phyloP scores from a whole-genome alignment of 2,797 vertebrate genomes.

The Potorous gilbertii region DNA sequence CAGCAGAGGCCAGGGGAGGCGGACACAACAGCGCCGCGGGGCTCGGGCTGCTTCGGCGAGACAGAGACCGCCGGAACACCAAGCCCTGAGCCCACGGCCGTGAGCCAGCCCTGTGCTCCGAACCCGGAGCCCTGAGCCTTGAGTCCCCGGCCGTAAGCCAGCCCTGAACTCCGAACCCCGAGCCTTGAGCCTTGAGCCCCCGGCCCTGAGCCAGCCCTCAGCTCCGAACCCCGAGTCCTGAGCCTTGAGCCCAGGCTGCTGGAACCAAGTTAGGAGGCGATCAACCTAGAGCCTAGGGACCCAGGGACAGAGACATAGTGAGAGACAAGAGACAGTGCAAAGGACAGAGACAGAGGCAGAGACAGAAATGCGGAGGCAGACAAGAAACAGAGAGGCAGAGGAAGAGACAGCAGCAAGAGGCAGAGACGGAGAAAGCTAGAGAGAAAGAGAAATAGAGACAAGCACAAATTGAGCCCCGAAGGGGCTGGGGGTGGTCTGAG shows the following conservation, averaged over 20 bases:
- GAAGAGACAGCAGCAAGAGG: not conserved
- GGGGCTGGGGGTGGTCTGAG: not conserved
- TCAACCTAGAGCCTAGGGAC: not conserved
- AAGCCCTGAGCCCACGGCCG: not conserved
- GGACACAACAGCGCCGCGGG: slow-evolving; percentile 13
- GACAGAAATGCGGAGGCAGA: too few relatives aligned
- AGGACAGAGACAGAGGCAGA: too few relatives aligned
- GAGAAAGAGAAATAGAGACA: not conserved
- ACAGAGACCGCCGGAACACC: not conserved
- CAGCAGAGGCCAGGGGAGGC: slow-evolving; percentile 57
- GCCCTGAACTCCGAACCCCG: too few relatives aligned
- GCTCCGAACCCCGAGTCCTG: too few relatives aligned
- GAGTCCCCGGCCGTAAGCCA: not conserved
- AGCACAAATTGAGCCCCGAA: not conserved
- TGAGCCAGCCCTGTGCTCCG: too few relatives aligned
- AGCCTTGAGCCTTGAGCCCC: not conserved
- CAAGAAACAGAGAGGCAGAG: too few relatives aligned
- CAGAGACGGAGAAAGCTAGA: not conserved
- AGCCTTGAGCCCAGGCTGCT: not conserved
- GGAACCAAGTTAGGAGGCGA: not conserved
- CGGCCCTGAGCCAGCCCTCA: too few relatives aligned
- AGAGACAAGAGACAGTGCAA: not conserved
- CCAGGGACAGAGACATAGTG: not conserved
- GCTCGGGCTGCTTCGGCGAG: not conserved
- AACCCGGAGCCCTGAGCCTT: not conserved